Base-by-base conservation (phyloP, 2,888 invertebrate genomes). In the Trilocha varians region DNA sequence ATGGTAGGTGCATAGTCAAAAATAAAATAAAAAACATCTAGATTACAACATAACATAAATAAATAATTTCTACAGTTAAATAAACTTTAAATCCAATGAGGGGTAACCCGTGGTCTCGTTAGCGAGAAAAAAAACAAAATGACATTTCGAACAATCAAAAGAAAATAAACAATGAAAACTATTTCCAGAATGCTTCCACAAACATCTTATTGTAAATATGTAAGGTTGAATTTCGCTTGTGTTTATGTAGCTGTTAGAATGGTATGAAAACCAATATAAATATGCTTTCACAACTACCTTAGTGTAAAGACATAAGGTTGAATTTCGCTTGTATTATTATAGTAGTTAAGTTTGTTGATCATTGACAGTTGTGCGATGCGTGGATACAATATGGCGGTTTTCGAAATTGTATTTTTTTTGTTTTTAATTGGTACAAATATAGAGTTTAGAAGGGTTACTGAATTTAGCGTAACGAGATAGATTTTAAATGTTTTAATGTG, bases 341-440 rank as follows among this genome's bases (percentile, higher is more conserved):
- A 14, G 15, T 32, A 35, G 16, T 13, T 48, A 50, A 42, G 2
- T 17, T 65, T 49, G 65, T 40, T 33, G 58, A 65, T 67, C 34
- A 65, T 68, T 70, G 71, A 75, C 84, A 84, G 83, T 84, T 83
- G 84, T 78, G 68, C 72, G 71, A 80, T 83, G 84, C 84, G 84
- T 78, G 68, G 70, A 65, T 75, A 68, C 77, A 80, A 78, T 78
- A 80, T 79, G 79, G 73, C 75, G 65, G 60, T 11, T 25, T 25
- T 25, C 25, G 44, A 62, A 78, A 78, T 76, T 73, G 71, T 75
- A 71, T 79, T 78, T 77, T 76, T 78, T 68, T 73, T 6, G 59
- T 71, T 78, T 78, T 78, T 82, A 80, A 83, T 82, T 82, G 78
- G 64, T 48, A 55, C 65, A 68, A 73, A 71, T 74, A 66, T 66